These are phyloP conservation scores for Pharmacophagus antenor DNA, from an alignment of 2,888 invertebrate genomes.

Conservation along the genomic window DNA sequence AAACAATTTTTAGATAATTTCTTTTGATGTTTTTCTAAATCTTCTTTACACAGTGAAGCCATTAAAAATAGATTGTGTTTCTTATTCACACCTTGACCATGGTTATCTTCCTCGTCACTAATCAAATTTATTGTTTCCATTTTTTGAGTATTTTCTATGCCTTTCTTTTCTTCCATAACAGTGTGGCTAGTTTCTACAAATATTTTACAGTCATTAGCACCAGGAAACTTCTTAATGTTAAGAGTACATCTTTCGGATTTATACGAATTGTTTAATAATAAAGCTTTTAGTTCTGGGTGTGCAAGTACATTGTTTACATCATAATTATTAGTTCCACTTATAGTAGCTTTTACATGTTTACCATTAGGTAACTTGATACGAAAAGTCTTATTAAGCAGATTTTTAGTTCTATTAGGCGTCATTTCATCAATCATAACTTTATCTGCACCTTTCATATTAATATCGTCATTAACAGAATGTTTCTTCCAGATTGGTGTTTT, in stretches of 20 bases:
- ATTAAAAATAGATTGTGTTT: conserved; percentile 56
- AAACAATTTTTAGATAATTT: conserved; percentile 52
- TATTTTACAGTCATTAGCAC: conserved; percentile 36
- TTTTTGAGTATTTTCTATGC: conserved; percentile 37
- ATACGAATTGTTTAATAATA: conserved; percentile 46
- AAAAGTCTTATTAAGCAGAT: conserved; percentile 48
- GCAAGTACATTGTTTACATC: conserved; percentile 54
- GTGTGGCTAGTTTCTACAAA: not conserved
- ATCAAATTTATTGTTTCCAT: conserved; percentile 64
- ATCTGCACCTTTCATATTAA: not conserved
- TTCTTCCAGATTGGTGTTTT: not conserved
- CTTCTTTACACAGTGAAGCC: conserved; percentile 38
- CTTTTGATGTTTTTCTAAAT: conserved; percentile 51
- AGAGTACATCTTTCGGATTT: conserved; percentile 50
- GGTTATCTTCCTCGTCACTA: conserved; percentile 64
- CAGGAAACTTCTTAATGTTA: conserved; percentile 53
- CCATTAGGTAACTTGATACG: conserved; percentile 59
- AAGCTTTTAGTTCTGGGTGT: conserved; percentile 49
- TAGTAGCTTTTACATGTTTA: conserved; percentile 57
- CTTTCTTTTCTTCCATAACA: not conserved
- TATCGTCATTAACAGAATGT: not conserved
- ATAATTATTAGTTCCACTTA: conserved; percentile 50
- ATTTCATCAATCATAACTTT: conserved; percentile 47
- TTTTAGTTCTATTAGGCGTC: conserved; percentile 34
- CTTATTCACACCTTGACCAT: conserved; percentile 35